These are phyloP conservation scores for Agrochola litura DNA, from an alignment of 2,888 invertebrate genomes.

Conservation along the genomic window DNA sequence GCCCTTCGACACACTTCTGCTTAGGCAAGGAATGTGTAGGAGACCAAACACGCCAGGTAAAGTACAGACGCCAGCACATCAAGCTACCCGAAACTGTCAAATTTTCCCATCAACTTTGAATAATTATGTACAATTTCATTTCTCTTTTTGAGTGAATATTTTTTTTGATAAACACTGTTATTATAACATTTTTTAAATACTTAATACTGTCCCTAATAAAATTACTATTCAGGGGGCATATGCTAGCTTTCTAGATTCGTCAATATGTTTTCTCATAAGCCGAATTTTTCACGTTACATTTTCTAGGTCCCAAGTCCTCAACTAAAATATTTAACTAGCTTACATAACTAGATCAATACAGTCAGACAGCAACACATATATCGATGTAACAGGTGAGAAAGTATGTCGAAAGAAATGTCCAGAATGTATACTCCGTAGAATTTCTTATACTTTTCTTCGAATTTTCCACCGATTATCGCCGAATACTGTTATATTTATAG, in stretches of 20 bases:
- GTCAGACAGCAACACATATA: slow-evolving; percentile 58
- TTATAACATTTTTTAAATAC: no score
- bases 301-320: neutral
- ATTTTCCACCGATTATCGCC: neutral
- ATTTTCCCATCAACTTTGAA: no score
- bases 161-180: no score
- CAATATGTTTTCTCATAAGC: neutral
- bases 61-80: no score
- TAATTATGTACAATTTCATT: no score
- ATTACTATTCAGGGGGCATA: neutral
- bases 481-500: neutral
- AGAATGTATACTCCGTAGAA: slow-evolving; percentile 20
- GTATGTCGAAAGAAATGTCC: neutral
- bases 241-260: neutral
- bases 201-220: neutral
- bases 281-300: neutral
- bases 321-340: slow-evolving; percentile 33
- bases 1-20: no score
- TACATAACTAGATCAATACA: slow-evolving; percentile 59
- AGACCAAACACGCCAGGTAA: no score
- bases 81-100: no score
- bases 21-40: no score
- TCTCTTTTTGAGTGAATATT: no score
- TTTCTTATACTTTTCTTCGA: neutral
- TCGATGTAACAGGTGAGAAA: slow-evolving; percentile 58